Evolutionary conservation across 2,888 invertebrate genomes (phyloP), one percentile per base, ranked within the genome.

Genomic region (Linnaemya tessellans): DNA sequence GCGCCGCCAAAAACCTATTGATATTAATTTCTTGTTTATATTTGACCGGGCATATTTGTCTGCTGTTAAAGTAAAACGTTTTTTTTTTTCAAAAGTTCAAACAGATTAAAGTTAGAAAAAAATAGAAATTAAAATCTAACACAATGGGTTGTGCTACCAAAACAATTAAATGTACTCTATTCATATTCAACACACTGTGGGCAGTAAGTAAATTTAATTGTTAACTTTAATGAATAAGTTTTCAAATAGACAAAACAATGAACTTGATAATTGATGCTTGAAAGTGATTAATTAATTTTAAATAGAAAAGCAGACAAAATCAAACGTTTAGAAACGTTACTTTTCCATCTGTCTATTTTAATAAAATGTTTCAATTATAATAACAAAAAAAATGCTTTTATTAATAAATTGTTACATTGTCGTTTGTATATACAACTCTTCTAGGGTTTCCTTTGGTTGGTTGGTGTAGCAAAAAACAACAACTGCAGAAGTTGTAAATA

Each of bases 91-190:
- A 9, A 13, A 77, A 60, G 20, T 51, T 71, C n/a, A 75, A 38
- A 80, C 2, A 79, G 73, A 70, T 18, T 54, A n/a, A 51, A 65
- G 46, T 13, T 46, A 35, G 9, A 35, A 51, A 74, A 64, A 49
- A 43, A 43, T 22, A 38, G n/a, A 22, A 68, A n/a, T n/a, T 60
- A 30, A 46, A 70, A 41, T 22, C 18, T 35, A 22, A 51, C 89
- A 74, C 5, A 84, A 91, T 91, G 91, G 89, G 91, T 86, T 91
- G 90, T 85, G 90, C 91, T 58, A 91, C 90, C 56, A 90, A 90
- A 73, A 88, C 90, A 62, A 88, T 91, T 20, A 91, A 90, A 84
- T 90, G 89, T 79, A 80, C 89, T 43, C 84, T 91, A 75, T 90
- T 90, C 75, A 54, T 91, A 11, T 90, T 90, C 83, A 91, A 91